Conservation (phyloP, 2,888 invertebrate genomes). For the Gisinianus flammeolus region DNA sequence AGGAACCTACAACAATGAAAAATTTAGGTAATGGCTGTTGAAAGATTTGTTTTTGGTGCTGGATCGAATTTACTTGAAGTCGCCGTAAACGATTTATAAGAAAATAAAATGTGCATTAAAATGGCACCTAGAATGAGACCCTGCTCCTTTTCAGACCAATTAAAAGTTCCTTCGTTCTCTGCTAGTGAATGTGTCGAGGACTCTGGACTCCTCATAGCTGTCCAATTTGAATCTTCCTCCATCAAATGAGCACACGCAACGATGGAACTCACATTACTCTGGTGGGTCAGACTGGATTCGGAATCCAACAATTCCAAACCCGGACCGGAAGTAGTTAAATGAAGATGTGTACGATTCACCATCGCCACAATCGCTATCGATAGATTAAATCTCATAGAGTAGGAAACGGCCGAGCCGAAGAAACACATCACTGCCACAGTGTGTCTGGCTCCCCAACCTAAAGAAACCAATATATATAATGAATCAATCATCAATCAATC, state of each 20-base stretch:
- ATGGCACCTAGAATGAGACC: conserved; percentile 51
- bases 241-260: not conserved
- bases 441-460: not conserved
- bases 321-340: not conserved
- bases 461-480: no score
- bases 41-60: no score
- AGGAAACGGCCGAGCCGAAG: not conserved
- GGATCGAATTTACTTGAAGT: no score
- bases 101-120: no score
- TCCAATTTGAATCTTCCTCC: not conserved
- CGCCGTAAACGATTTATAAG: no score
- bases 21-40: no score
- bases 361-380: not conserved
- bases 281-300: no score
- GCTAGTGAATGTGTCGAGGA: not conserved
- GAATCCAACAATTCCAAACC: no score
- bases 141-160: conserved; percentile 46
- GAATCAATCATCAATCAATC: no score
- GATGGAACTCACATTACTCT: not conserved
- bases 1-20: conserved; percentile 40
- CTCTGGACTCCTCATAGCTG: not conserved
- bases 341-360: not conserved
- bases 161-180: conserved; percentile 36
- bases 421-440: not conserved
- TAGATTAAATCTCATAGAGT: not conserved